Evolutionary conservation across 37 sponge, comb jelly and placozoan species (phyloP), one percentile per base, ranked within the genome.

Genomic region (Aplysina aerophoba): DNA sequence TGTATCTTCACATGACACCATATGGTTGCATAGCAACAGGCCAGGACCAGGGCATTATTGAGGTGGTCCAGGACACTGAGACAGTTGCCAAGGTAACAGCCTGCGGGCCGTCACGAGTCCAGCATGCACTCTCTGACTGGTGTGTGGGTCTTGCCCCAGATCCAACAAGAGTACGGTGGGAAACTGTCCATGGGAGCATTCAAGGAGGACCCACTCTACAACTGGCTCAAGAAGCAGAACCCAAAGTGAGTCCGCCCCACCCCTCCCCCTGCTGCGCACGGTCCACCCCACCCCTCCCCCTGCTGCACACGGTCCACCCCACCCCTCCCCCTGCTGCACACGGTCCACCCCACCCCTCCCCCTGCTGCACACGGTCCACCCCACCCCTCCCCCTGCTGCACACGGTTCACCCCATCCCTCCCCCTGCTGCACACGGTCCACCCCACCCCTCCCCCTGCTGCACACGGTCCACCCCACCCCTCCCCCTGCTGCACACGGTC

Each of bases 1-100:
- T 96, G 66, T 86, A 96, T 81, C 86, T 96, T 50, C 87, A 92
- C 81, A 86, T 98, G 82, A 92, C 94, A 33, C 89, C 99, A 16
- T 98, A 98, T 88, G 99, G 99, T 75, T 95, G 95, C 85, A 89
- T 96, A 85, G 88, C 96, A 85, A 98, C 99, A 0, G 96, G 95
- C 17, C 59, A 88, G 31, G 87, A 89, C 14, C 73, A 73, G 84
- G 99, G 99, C 33, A 86, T 98, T 85, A 98, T 98, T 55, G 92
- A 98, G 82, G 96, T 94, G 57, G 95, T 98, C 6, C 97, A 91
- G 73, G 74, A 96, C 44, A 90, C 97, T 12, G 90, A 92, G 55
- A 96, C 97, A 12, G 97, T 93, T 88, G 88, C 90, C 82, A 91
- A 89, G 93, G 93, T 93, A 75, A 63, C 55, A 6, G 1, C 35